Conservation (phyloP, 2,797 vertebrate species). For the Crocodylus rhombifer region DNA sequence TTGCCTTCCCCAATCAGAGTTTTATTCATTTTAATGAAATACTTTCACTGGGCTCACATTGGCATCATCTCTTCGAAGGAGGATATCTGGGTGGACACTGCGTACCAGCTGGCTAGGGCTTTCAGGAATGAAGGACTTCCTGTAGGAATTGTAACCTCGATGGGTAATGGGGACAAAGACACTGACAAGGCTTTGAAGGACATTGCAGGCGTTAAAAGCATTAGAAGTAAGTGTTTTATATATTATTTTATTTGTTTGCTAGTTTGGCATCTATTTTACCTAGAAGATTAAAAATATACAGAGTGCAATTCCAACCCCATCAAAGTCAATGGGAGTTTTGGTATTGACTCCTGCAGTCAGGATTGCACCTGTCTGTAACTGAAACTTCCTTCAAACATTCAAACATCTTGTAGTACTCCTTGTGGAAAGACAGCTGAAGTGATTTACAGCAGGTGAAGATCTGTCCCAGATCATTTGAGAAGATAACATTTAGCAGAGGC, state of each 20-base stretch:
- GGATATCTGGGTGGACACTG: constrained; percentile 90
- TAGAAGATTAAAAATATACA: neutral
- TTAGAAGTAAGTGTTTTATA: constrained; percentile 82
- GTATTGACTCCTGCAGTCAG: neutral
- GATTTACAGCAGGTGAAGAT: neutral
- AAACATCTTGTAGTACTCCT: no score
- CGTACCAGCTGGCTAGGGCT: constrained; percentile 84
- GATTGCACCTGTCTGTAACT: neutral
- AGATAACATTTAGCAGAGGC: fast-evolving
- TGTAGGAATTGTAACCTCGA: constrained; percentile 82
- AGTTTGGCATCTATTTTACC: neutral
- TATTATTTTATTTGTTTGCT: neutral
- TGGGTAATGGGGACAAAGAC: constrained; percentile 82
- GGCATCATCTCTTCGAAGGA: constrained; percentile 89
- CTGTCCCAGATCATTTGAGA: neutral
- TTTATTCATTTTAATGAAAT: constrained; percentile 86
- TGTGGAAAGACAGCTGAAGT: neutral
- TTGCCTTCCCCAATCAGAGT: constrained; percentile 84
- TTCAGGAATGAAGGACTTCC: constrained; percentile 85
- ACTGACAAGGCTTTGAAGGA: constrained; percentile 82
- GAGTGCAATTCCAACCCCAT: neutral
- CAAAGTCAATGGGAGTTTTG: neutral
- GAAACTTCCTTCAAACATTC: neutral
- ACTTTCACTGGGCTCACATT: constrained; percentile 91
- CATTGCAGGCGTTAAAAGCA: constrained; percentile 81